phyloP scores from a whole-genome alignment of 1,140 invertebrate genomes.

The Amyelois transitella region DNA sequence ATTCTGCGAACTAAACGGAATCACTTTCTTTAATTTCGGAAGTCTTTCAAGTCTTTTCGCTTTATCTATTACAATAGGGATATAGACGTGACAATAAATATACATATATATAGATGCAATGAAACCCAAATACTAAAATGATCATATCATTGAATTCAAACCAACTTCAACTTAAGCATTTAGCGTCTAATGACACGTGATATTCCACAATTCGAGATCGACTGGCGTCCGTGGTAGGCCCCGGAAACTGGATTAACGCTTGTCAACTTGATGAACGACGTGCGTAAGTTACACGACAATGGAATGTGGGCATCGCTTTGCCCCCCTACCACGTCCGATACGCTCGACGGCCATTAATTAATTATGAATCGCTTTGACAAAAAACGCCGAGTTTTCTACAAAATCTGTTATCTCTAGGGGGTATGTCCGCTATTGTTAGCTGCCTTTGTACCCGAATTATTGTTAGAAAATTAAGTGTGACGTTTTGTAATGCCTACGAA shows the following conservation, averaged over 20 bases:
- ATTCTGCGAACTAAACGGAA: too few species aligned
- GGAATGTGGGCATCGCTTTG: constrained; percentile 64
- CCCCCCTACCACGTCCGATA: constrained; percentile 45
- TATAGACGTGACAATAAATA: too few species aligned
- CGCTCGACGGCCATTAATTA: constrained; percentile 52
- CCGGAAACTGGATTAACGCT: constrained; percentile 72
- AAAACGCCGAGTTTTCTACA: not conserved
- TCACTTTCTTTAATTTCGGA: too few species aligned
- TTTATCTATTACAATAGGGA: too few species aligned
- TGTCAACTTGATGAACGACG: constrained; percentile 71
- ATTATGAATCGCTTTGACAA: constrained; percentile 44
- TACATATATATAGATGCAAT: too few species aligned
- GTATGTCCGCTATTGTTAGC: not conserved
- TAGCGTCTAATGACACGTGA: too few species aligned
- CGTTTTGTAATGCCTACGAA: not conserved
- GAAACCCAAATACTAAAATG: too few species aligned
- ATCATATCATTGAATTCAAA: too few species aligned
- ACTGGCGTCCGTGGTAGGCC: constrained; percentile 29
- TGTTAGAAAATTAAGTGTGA: not conserved
- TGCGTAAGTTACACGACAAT: constrained; percentile 69
- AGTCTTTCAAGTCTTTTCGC: too few species aligned
- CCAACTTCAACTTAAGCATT: too few species aligned
- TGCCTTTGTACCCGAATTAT: not conserved
- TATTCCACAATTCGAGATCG: constrained; percentile 12
- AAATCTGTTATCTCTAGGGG: not conserved